Evolutionary conservation across 2,888 invertebrate species (phyloP), one percentile per base, ranked within the genome.

Genomic region (Xylocampa areola): DNA sequence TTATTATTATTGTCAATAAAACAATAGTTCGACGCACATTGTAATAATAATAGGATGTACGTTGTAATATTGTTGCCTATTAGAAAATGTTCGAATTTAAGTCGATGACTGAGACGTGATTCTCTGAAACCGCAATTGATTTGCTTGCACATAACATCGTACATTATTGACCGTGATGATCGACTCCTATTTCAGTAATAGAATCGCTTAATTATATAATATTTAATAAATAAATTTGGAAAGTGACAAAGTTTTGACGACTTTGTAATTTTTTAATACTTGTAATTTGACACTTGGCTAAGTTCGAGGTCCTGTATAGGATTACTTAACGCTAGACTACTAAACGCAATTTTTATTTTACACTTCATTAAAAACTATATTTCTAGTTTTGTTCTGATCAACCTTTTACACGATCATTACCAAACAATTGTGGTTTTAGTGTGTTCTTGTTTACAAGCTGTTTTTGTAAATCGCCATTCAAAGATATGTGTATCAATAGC

Each of bases 81-180:
- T 60, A 60, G 47, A 57, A 60, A 65, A 60, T 73, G 57, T 65
- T 45, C 70, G 66, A 69, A 65, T 71, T 68, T 60, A 73, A 36
- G 36, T 33, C 52, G 60, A 41, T 59, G 51, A 48, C 21, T 57
- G 35, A 51, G 13, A 25, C 50, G 23, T 23, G 35, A 45, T 41
- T 32, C 61, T 51, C 51, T 37, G 61, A 68, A 45, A 40, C 25
- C 11, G 7, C 33, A 67, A 41, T n/a, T 19, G 4, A 19, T 19
- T 17, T 16, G 14, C 29, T 29, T 29, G 4, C 29, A 11, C 8
- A 29, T 16, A 32, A 14, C 14, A n/a, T n/a, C n/a, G n/a, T n/a
- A n/a, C n/a, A n/a, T n/a, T n/a, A n/a, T n/a, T n/a, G n/a, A n/a
- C n/a, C n/a, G n/a, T n/a, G n/a, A n/a, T n/a, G n/a, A n/a, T n/a